Percentiles rank a stretch among this genome's conserved stretches.
Evolutionary conservation across 2,888 invertebrate species (phyloP).

Genomic region (Pyrochroa serraticornis): DNA sequence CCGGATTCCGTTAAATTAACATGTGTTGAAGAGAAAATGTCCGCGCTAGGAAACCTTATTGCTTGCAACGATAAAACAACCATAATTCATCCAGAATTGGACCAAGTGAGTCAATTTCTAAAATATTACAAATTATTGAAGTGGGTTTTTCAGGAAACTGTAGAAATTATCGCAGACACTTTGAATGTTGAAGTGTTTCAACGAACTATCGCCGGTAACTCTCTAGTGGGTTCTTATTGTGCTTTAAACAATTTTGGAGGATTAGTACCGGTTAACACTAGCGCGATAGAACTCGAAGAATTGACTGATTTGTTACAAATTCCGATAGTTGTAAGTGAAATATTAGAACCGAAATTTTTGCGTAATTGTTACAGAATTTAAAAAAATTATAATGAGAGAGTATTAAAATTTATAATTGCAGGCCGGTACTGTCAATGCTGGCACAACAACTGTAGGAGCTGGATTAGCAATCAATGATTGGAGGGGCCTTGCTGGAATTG

Average conservation of each 20-base stretch:
- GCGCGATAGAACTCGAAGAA: slow-evolving; percentile 93
- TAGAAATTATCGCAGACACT: slow-evolving; percentile 92
- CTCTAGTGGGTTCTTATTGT: slow-evolving; percentile 94
- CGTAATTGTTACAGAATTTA: not conserved
- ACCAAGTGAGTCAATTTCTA: slow-evolving; percentile 70
- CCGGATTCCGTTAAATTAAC: slow-evolving; percentile 92
- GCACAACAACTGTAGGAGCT: slow-evolving; percentile 93
- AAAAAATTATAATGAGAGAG: no score
- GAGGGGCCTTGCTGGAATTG: no score
- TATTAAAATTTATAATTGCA: slow-evolving; percentile 48
- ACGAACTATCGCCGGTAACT: slow-evolving; percentile 93
- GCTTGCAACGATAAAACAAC: slow-evolving; percentile 99
- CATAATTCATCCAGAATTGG: slow-evolving; percentile 97
- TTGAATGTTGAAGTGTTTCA: slow-evolving; percentile 96
- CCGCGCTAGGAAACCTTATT: slow-evolving; percentile 96
- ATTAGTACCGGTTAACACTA: slow-evolving; percentile 93
- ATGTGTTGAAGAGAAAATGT: slow-evolving; percentile 93
- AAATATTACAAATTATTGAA: not conserved
- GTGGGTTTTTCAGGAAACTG: slow-evolving; percentile 70
- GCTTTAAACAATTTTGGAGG: slow-evolving; percentile 95
- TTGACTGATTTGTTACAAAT: slow-evolving; percentile 95
- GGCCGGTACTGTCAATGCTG: slow-evolving; percentile 97
- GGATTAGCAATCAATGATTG: slow-evolving; percentile 97
- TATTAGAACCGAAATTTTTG: no score
- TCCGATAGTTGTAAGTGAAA: slow-evolving; percentile 85